Conservation (phyloP, 2,113 vertebrate species). For the Tricholaema leucomelas region DNA sequence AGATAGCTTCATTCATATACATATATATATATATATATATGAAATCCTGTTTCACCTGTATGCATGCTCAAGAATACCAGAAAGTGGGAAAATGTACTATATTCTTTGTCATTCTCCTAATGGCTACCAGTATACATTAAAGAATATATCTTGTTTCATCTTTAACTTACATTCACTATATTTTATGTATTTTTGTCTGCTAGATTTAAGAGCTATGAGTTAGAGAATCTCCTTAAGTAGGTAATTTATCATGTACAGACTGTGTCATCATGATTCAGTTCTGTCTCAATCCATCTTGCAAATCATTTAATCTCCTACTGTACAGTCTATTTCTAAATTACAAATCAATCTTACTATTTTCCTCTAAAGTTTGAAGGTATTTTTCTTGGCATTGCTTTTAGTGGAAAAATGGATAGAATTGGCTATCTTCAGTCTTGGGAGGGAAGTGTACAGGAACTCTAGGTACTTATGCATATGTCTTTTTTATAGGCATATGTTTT, state of each 20-base stretch:
- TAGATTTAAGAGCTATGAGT: conserved; percentile 21
- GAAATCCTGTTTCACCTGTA: background rate
- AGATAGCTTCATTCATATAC: background rate
- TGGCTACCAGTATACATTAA: background rate
- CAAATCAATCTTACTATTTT: background rate
- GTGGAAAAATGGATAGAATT: background rate
- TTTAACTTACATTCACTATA: background rate
- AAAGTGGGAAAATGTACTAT: background rate
- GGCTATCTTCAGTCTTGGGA: background rate
- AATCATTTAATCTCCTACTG: conserved; percentile 11
- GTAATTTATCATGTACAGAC: conserved; percentile 21
- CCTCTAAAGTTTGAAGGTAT: background rate
- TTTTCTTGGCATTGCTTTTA: background rate
- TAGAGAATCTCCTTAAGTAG: conserved; percentile 37
- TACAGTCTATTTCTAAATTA: conserved; percentile 36
- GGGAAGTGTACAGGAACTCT: background rate
- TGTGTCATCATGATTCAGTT: conserved; percentile 29
- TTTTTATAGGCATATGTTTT: background rate
- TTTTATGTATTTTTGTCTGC: conserved; percentile 10
- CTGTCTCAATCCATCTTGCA: conserved; percentile 34
- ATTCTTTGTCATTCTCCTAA: background rate
- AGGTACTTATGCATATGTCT: background rate
- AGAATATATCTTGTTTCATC: background rate
- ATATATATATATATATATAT: background rate
- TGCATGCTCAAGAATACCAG: background rate